Base-by-base conservation (phyloP, 2,113 vertebrate genomes). In the Perca flavescens region DNA sequence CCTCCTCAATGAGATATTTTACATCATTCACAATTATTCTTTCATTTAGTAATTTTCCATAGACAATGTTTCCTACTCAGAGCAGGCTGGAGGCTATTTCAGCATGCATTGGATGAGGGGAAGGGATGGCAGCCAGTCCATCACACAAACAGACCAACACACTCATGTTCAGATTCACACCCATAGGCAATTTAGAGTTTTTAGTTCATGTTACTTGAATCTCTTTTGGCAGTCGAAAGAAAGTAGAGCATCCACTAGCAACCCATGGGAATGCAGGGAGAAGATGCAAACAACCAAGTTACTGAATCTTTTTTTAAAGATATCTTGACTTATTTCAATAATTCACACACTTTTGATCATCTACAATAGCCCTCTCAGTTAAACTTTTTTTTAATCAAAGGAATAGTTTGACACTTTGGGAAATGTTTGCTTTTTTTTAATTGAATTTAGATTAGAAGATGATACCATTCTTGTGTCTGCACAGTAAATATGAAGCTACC, bases 11-110 rank as follows among this genome's bases (percentile, higher is more conserved):
- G 19, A 80, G 60, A 74, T 76, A 86, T 86, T 82, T 86, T 46
- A 88, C 74, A 88, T 85, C 43, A 80, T 86, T 84, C 49, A 79
- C 53, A 64, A 56, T 83, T 72, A 77, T 84, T 83, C 16, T 53
- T 49, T 50, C 28, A 68, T 86, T 87, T 57, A 64, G 6, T 89
- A 60, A 80, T 84, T 88, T 83, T 81, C 49, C 25, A 57, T 69
- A 64, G 74, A 63, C 9, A 63, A 4, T 69, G 52, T 64, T 73
- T 46, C 28, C 53, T 65, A 79, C 78, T 85, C 47, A 84, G n/a
- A 77, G 50, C 5, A 6, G 43, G 57, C 82, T 88, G 77, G 73
- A 88, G 68, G 74, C 50, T 65, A 67, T 78, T 31, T 65, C 69
- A 78, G 74, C 57, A 82, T 28, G 60, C 53, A 87, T 16, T 69